These are phyloP conservation scores for Ibycter americanus DNA, from an alignment of 2,797 vertebrate species.

Conservation along the genomic window DNA sequence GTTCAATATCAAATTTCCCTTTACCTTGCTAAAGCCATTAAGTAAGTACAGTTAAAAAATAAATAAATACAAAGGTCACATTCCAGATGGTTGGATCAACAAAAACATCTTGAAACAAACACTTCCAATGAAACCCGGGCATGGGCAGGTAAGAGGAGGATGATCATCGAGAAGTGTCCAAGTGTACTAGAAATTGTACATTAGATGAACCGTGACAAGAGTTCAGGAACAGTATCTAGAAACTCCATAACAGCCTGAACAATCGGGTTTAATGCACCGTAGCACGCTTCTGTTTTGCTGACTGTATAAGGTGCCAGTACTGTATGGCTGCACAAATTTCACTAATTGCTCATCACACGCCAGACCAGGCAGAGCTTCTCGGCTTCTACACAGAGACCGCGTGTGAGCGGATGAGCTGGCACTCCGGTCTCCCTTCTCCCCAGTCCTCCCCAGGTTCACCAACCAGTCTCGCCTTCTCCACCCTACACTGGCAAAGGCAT, in stretches of 20 bases:
- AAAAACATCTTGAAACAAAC: not conserved
- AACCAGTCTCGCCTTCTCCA: fast-evolving
- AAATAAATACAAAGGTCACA: not conserved
- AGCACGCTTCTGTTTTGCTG: not conserved
- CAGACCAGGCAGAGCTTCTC: not conserved
- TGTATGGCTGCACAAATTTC: not conserved
- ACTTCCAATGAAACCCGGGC: not conserved
- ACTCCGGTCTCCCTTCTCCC: not conserved
- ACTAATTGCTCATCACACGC: not conserved
- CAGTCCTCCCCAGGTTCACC: not conserved
- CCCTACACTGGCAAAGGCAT: not conserved
- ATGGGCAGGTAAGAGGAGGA: not conserved
- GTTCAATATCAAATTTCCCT: not conserved
- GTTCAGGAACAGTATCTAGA: not conserved
- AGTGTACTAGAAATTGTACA: not conserved
- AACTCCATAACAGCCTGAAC: not conserved
- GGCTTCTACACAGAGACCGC: not conserved
- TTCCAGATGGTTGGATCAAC: not conserved
- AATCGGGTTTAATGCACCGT: not conserved
- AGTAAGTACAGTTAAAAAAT: not conserved
- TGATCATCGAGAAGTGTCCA: not conserved
- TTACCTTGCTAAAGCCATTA: not conserved
- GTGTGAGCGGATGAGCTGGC: fast-evolving
- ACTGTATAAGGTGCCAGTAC: not conserved
- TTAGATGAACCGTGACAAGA: not conserved